Conservation (phyloP, 2,888 invertebrate genomes). For the Brachyopa scutellaris region DNA sequence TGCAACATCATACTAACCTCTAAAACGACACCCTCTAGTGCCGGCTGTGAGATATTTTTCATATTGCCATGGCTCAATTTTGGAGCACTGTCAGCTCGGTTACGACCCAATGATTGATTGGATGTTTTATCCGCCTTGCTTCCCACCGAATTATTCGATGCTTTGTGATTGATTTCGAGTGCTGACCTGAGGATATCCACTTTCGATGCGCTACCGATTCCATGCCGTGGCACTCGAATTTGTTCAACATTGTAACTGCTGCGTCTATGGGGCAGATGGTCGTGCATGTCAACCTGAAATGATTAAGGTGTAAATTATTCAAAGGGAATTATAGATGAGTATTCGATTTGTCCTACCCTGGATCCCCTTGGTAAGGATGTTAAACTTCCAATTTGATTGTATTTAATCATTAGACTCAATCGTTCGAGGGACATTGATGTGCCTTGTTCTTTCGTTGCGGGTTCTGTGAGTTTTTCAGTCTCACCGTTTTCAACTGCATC, state of each 20-base stretch:
- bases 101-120: conserved; percentile 84
- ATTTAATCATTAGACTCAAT: conserved; percentile 88
- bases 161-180: conserved; percentile 86
- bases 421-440: conserved; percentile 89
- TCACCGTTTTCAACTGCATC: conserved; percentile 84
- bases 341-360: conserved; percentile 83
- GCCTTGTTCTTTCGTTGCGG: conserved; percentile 86
- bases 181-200: conserved; percentile 88
- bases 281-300: conserved; percentile 81
- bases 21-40: conserved; percentile 83
- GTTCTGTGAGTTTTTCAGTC: conserved; percentile 86
- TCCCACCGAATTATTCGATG: conserved; percentile 82
- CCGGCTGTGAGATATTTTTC: conserved; percentile 85
- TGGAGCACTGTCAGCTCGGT: conserved; percentile 85
- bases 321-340: neutral
- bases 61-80: conserved; percentile 83
- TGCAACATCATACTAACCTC: conserved; percentile 81
- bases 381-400: conserved; percentile 89
- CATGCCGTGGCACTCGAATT: conserved; percentile 77
- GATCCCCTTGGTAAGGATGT: conserved; percentile 87
- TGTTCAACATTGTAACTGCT: conserved; percentile 82
- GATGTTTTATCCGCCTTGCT: conserved; percentile 83
- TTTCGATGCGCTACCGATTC: conserved; percentile 82
- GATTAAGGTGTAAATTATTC: neutral
- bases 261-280: conserved; percentile 81